Conservation (phyloP, 1,140 invertebrate genomes). For the Zaprionus taronus region DNA sequence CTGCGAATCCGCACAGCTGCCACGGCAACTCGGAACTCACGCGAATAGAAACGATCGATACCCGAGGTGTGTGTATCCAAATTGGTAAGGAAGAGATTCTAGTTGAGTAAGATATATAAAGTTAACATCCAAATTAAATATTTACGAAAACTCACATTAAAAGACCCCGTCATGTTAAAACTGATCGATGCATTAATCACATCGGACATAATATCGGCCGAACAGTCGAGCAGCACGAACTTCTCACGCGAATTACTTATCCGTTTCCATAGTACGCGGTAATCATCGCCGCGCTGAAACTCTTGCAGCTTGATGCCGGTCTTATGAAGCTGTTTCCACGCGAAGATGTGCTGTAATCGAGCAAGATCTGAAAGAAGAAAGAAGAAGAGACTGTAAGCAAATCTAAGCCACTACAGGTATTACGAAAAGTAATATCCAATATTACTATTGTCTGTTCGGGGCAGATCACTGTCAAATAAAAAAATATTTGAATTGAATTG, state of each 20-base stretch:
- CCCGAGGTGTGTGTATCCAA: constrained; percentile 64
- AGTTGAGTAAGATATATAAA: not conserved
- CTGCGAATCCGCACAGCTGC: constrained; percentile 61
- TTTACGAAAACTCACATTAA: constrained; percentile 64
- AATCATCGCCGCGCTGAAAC: constrained; percentile 84
- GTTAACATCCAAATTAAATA: not conserved
- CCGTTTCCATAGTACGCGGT: constrained; percentile 88
- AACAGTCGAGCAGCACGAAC: constrained; percentile 90
- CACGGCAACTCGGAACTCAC: constrained; percentile 56
- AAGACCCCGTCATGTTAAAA: constrained; percentile 77
- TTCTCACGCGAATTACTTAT: constrained; percentile 87
- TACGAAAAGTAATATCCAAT: too few relatives aligned
- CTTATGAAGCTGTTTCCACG: constrained; percentile 74
- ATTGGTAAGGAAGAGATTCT: constrained; percentile 75
- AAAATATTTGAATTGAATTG: too few relatives aligned
- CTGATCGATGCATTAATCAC: constrained; percentile 82
- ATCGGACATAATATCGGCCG: constrained; percentile 86
- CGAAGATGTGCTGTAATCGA: constrained; percentile 69
- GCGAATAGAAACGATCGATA: constrained; percentile 66
- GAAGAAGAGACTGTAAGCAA: not conserved
- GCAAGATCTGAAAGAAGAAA: constrained; percentile 51
- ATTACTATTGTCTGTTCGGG: too few relatives aligned
- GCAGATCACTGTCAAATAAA: too few relatives aligned
- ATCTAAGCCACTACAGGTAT: too few relatives aligned
- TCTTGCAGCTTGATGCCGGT: constrained; percentile 85